Evolutionary conservation across 2,113 vertebrate genomes (phyloP).

Genomic region (Actenoides hombroni): DNA sequence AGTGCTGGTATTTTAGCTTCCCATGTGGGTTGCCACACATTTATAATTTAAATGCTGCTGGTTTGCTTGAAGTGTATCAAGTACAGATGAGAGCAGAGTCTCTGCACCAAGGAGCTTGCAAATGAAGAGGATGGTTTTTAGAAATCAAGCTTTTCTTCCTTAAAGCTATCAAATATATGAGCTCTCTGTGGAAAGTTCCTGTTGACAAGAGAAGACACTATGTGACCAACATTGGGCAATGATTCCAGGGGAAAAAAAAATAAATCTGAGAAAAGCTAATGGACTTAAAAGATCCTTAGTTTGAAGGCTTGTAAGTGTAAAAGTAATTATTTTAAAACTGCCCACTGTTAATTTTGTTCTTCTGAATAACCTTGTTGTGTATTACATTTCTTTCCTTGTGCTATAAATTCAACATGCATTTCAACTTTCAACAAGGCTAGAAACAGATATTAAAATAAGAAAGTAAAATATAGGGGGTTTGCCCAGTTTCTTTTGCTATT

Average conservation of each 20-base stretch:
- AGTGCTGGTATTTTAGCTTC: slow-evolving; percentile 64
- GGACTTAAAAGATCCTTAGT: neutral
- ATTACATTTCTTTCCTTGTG: neutral
- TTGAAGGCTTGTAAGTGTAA: neutral
- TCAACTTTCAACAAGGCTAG: neutral
- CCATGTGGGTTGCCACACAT: slow-evolving; percentile 58
- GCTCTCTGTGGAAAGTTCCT: neutral
- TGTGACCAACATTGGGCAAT: neutral
- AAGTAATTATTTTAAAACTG: neutral
- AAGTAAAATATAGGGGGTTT: neutral
- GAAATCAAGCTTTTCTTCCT: neutral
- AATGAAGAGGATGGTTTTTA: neutral
- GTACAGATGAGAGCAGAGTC: slow-evolving; percentile 29
- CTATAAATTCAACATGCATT: neutral
- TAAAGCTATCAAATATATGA: neutral
- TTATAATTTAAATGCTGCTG: slow-evolving; percentile 50
- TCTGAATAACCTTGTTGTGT: neutral
- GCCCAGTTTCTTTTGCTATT: neutral
- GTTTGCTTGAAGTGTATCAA: slow-evolving; percentile 34
- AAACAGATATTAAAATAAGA: neutral
- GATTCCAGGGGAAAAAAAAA: neutral
- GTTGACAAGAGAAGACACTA: neutral
- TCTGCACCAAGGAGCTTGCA: slow-evolving; percentile 22
- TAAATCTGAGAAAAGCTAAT: neutral
- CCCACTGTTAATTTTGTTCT: neutral